These are phyloP conservation scores for Hozukius guyotensis DNA, from an alignment of 2,797 vertebrate genomes.

Conservation along the genomic window DNA sequence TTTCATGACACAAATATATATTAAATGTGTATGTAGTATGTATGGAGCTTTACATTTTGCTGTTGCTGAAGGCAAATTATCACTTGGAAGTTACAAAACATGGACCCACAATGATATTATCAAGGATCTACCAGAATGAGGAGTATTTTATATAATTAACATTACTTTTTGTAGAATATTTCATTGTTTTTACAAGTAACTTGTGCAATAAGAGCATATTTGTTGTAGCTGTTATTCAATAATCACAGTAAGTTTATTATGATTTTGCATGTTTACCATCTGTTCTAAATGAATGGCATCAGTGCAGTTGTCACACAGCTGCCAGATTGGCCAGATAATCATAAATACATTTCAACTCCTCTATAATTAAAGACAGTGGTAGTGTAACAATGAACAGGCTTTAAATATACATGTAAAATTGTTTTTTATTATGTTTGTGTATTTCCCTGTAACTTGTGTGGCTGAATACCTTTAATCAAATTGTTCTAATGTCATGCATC, in stretches of 20 bases:
- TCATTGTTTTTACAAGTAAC: background rate
- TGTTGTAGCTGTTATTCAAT: background rate
- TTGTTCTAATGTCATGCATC: slow-evolving; percentile 19
- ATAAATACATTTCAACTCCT: background rate
- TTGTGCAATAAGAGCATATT: background rate
- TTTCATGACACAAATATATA: background rate
- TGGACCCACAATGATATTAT: background rate
- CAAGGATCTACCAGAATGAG: background rate
- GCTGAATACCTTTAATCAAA: background rate
- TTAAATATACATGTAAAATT: background rate
- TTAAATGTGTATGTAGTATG: background rate
- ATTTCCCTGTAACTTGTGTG: background rate
- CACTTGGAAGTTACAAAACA: background rate
- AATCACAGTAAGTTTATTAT: background rate
- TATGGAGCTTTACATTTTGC: background rate
- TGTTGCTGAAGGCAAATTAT: background rate
- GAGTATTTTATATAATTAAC: background rate
- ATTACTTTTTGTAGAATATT: background rate
- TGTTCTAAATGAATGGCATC: slow-evolving; percentile 12
- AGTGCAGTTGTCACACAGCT: slow-evolving; percentile 1
- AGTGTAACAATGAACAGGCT: background rate
- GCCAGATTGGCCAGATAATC: background rate
- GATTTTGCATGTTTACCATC: slow-evolving; percentile 3
- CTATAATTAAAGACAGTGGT: background rate
- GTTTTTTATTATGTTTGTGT: background rate